These are phyloP conservation scores for Silvanus unidentatus DNA, from an alignment of 2,888 invertebrate genomes.

Conservation along the genomic window DNA sequence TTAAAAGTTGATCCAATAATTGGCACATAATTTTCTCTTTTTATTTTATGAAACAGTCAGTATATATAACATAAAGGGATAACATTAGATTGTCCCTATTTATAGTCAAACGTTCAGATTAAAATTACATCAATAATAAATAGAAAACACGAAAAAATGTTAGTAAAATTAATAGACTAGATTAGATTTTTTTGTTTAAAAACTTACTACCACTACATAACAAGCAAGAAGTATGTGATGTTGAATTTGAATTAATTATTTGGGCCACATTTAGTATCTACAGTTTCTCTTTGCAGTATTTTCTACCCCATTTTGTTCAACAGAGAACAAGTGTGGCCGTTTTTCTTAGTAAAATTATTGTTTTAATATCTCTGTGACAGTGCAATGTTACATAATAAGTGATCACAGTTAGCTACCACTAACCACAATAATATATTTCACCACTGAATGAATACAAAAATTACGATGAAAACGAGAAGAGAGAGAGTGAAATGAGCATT, in stretches of 20 bases:
- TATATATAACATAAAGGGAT: slow-evolving; percentile 36
- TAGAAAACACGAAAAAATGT: slow-evolving; percentile 29
- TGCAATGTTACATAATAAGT: slow-evolving; percentile 34
- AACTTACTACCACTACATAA: slow-evolving; percentile 30
- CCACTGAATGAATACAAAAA: slow-evolving; percentile 16
- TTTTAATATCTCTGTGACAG: slow-evolving; percentile 22
- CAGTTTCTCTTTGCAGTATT: too few relatives aligned
- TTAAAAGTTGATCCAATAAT: slow-evolving; percentile 28
- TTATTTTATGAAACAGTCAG: slow-evolving; percentile 34
- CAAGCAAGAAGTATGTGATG: slow-evolving; percentile 21
- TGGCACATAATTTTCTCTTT: slow-evolving; percentile 32
- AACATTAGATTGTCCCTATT: slow-evolving; percentile 46
- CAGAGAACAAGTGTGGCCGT: too few relatives aligned
- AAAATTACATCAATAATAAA: slow-evolving; percentile 33
- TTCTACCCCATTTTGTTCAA: too few relatives aligned
- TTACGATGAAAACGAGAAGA: slow-evolving; percentile 12
- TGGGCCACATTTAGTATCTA: too few relatives aligned
- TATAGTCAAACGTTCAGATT: slow-evolving; percentile 45
- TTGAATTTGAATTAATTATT: slow-evolving; percentile 2
- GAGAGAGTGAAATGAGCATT: slow-evolving; percentile 36
- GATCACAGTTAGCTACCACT: slow-evolving; percentile 41
- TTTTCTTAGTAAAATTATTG: too few relatives aligned
- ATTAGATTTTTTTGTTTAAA: slow-evolving; percentile 19
- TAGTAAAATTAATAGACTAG: slow-evolving; percentile 30
- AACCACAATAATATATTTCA: slow-evolving; percentile 23